Percentiles rank a stretch among this genome's conserved stretches.
phyloP scores from a whole-genome alignment of 2,113 vertebrate genomes.

The Noturus placidus region DNA sequence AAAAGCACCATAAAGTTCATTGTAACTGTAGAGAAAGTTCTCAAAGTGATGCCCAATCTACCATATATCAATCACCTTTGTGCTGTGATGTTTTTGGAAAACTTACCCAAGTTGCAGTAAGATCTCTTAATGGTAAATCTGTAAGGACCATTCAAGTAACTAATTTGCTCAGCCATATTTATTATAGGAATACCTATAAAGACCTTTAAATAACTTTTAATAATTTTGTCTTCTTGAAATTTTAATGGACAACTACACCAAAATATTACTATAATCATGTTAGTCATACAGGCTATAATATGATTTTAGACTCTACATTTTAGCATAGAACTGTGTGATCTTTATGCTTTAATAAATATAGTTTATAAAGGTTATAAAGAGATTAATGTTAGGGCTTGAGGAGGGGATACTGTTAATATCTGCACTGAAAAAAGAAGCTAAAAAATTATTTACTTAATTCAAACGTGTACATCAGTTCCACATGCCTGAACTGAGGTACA shows the following conservation, averaged over 20 bases:
- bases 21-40: not conserved
- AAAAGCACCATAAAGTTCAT: not conserved
- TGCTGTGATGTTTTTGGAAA: not conserved
- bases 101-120: not conserved
- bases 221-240: not conserved
- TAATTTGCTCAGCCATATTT: not conserved
- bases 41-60: not conserved
- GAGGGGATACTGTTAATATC: not conserved
- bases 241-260: not conserved
- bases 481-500: not conserved
- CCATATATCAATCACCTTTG: not conserved
- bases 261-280: not conserved
- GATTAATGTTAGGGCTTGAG: not conserved
- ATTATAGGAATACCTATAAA: not conserved
- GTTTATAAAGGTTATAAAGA: not conserved
- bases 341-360: not conserved
- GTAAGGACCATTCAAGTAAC: not conserved
- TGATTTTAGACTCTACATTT: not conserved
- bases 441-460: not conserved
- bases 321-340: not conserved
- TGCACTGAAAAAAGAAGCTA: not conserved
- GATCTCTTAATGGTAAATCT: not conserved
- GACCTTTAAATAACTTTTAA: not conserved
- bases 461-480: not conserved
- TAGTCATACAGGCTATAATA: not conserved